Conservation (phyloP, 2,888 invertebrate species). For the Abscondita cerata region DNA sequence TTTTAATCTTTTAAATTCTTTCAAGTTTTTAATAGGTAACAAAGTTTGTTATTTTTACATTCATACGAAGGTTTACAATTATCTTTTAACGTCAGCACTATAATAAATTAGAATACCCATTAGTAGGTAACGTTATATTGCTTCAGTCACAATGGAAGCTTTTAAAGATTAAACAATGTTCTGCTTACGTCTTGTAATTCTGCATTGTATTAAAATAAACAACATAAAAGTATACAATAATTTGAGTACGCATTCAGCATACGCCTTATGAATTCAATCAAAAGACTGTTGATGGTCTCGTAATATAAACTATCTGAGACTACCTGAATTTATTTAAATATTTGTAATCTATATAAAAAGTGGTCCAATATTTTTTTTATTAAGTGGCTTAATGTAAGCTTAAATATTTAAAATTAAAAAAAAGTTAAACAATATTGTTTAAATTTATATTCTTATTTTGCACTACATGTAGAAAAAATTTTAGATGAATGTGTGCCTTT, state of each 20-base stretch:
- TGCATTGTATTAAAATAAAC: background rate
- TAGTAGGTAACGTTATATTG: too few species aligned
- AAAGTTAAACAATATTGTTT: constrained; percentile 8
- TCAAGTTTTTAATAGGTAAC: constrained; percentile 1
- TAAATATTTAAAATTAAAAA: constrained; percentile 2
- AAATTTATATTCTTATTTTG: constrained; percentile 4
- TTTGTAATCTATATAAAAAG: background rate
- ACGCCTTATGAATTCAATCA: background rate
- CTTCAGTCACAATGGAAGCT: background rate
- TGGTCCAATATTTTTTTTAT: constrained; percentile 9
- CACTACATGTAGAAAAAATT: constrained; percentile 15
- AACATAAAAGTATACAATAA: background rate
- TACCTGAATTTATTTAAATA: background rate
- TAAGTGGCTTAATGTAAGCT: background rate
- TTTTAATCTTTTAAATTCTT: constrained; percentile 1
- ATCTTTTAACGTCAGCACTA: constrained; percentile 1
- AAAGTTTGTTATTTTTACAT: background rate
- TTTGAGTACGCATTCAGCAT: background rate
- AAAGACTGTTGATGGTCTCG: constrained; percentile 4
- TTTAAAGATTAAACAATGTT: background rate
- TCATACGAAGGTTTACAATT: too few species aligned
- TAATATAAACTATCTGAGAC: background rate
- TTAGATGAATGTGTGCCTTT: constrained; percentile 26
- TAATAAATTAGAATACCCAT: background rate
- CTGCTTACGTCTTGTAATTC: background rate